These are phyloP conservation scores for Premnoplex brunnescens DNA, from an alignment of 2,797 vertebrate species.

Conservation along the genomic window DNA sequence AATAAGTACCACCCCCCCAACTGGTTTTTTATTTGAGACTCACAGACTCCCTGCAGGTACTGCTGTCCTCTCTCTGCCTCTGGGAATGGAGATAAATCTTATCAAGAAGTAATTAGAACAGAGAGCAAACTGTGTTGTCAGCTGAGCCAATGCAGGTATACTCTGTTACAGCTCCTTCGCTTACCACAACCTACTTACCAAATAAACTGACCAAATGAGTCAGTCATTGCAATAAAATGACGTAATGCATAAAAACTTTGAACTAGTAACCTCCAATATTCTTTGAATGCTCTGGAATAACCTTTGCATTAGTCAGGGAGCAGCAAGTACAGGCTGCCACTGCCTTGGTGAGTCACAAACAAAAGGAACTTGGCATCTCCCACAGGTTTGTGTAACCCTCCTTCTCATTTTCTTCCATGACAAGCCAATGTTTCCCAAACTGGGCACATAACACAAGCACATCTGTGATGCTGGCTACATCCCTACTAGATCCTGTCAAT, in stretches of 20 bases:
- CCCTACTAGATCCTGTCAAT: background rate
- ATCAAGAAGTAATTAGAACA: conserved; percentile 31
- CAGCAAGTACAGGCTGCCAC: conserved; percentile 14
- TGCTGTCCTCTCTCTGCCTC: conserved; percentile 7
- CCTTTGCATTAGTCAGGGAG: conserved; percentile 61
- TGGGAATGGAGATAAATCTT: background rate
- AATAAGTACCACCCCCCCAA: background rate
- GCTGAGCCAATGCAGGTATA: conserved; percentile 7
- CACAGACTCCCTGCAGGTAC: background rate
- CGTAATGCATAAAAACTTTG: conserved; percentile 65
- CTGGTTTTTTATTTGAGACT: background rate
- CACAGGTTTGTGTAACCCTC: conserved; percentile 13
- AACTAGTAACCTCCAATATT: conserved; percentile 67
- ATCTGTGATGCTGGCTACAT: background rate
- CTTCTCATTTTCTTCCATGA: conserved; percentile 19
- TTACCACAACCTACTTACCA: conserved; percentile 62
- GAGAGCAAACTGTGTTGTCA: conserved; percentile 27
- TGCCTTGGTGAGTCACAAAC: conserved; percentile 48
- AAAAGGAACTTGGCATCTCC: conserved; percentile 23
- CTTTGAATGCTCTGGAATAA: conserved; percentile 48
- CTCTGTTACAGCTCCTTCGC: conserved; percentile 24
- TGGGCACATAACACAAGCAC: background rate
- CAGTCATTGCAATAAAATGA: conserved; percentile 66
- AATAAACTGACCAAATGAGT: conserved; percentile 72
- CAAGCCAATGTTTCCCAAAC: background rate